phyloP scores from a whole-genome alignment of 2,113 vertebrate genomes.

The Procapra przewalskii region DNA sequence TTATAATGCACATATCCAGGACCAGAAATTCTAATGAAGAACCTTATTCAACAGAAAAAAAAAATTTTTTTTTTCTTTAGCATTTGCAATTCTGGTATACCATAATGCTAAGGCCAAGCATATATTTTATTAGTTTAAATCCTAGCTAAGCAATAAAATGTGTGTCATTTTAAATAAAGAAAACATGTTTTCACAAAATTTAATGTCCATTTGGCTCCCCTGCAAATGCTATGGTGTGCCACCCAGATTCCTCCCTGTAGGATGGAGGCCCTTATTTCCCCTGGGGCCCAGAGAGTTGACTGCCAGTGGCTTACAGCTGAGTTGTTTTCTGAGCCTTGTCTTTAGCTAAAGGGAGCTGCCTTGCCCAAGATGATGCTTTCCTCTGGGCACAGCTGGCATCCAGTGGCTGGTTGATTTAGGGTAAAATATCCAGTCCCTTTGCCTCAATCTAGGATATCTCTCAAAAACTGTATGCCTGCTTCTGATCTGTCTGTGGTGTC shows the following conservation, averaged over 20 bases:
- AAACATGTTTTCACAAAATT: neutral
- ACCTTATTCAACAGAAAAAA: conserved; percentile 48
- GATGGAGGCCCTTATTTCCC: neutral
- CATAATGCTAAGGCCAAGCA: conserved; percentile 49
- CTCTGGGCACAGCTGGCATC: neutral
- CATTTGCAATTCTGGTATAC: conserved; percentile 45
- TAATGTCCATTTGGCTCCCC: neutral
- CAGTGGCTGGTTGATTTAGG: neutral
- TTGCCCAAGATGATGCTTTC: neutral
- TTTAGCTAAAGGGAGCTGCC: neutral
- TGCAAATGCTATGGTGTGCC: neutral
- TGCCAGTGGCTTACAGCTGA: neutral
- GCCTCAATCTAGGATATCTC: neutral
- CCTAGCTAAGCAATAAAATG: conserved; percentile 65
- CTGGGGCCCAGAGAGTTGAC: neutral
- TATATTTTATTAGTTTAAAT: conserved; percentile 50
- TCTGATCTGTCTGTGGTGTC: neutral
- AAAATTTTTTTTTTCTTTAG: neutral
- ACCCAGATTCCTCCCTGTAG: neutral
- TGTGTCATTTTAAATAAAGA: conserved; percentile 43
- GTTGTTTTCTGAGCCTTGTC: neutral
- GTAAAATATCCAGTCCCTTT: neutral
- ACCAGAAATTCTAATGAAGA: conserved; percentile 36
- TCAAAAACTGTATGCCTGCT: neutral
- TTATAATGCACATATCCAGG: conserved; percentile 43